A percentile compares a stretch with the other conserved stretches of the same genome.
phyloP scores from a whole-genome alignment of 2,113 vertebrate species.

The Callipepla squamata region DNA sequence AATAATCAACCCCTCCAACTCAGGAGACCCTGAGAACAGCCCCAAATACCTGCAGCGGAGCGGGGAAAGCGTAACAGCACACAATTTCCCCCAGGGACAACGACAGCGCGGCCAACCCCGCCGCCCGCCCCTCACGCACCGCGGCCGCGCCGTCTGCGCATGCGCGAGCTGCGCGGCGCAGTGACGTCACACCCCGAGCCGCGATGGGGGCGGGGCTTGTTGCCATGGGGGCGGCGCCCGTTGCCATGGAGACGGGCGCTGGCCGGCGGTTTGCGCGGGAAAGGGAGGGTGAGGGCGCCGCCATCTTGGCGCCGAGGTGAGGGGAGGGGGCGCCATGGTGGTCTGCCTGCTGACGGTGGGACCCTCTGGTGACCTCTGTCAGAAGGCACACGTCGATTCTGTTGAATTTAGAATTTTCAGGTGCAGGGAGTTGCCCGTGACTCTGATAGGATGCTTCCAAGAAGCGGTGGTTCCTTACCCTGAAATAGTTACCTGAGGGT shows the following conservation, averaged over 20 bases:
- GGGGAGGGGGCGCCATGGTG: too few relatives aligned
- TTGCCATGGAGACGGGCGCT: background rate
- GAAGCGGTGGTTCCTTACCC: too few relatives aligned
- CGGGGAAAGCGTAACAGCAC: accelerated
- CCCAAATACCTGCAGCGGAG: background rate
- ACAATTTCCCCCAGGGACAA: accelerated
- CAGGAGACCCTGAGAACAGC: background rate
- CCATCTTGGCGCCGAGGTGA: background rate
- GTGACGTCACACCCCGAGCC: background rate
- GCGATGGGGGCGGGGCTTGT: background rate
- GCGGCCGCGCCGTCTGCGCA: background rate
- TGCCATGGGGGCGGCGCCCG: background rate
- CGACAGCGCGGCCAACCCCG: accelerated
- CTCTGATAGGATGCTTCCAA: too few relatives aligned
- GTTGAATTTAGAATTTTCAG: too few relatives aligned
- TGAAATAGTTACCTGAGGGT: too few relatives aligned
- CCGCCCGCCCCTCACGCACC: background rate
- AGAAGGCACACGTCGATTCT: too few relatives aligned
- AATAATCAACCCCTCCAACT: background rate
- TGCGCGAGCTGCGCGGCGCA: background rate
- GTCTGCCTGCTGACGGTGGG: too few relatives aligned
- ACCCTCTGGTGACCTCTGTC: too few relatives aligned
- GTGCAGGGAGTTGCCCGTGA: too few relatives aligned
- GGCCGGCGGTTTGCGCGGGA: background rate
- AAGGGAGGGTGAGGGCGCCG: background rate